Evolutionary conservation across 2,888 invertebrate genomes (phyloP), one percentile per base, ranked within the genome.

Genomic region (Nemapogon koenigi): DNA sequence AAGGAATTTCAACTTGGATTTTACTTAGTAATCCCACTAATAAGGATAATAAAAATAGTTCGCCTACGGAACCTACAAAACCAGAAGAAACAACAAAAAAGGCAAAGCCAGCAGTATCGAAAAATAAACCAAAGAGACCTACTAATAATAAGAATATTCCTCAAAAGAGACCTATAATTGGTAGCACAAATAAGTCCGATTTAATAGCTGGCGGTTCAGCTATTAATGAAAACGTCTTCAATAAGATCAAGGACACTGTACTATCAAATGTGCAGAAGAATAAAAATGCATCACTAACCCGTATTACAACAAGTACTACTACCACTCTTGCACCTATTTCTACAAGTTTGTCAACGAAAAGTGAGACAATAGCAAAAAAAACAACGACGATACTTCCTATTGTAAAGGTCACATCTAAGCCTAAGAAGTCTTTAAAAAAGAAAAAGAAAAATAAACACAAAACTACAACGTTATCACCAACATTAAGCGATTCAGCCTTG

Each of bases 1-100:
- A 84, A 53, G 88, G 88, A 1, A 78, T 90, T 43, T 90, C 89
- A 1, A 90, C 90, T 1, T 90, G 90, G 90, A 85, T 90, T 42
- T 69, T 89, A 13, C 58, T 90, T 13, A 89, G 87, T 45, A 75
- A 65, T 43, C 68, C 80, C 1, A 47, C 60, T 2, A 61, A 57
- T 2, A 66, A 57, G 46, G 63, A 64, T 35, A 68, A 58, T 38
- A 43, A 49, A 4, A 49, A 59, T 16, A 50, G 37, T 16, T 16
- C 53, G 22, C 59, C 71, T n/a, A 76, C 73, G 1, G 76, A 75
- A 45, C 56, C 75, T 3, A 66, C 69, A 4, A 67, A 73, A 56
- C 41, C 52, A 18, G 63, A 73, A 17, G 69, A 67, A 35, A 49
- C 46, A 14, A 50, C 49, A 14, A 73, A 73, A 44, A 69, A 80